These are phyloP conservation scores for Dryoscopus gambensis DNA, from an alignment of 2,113 vertebrate genomes.

Conservation along the genomic window DNA sequence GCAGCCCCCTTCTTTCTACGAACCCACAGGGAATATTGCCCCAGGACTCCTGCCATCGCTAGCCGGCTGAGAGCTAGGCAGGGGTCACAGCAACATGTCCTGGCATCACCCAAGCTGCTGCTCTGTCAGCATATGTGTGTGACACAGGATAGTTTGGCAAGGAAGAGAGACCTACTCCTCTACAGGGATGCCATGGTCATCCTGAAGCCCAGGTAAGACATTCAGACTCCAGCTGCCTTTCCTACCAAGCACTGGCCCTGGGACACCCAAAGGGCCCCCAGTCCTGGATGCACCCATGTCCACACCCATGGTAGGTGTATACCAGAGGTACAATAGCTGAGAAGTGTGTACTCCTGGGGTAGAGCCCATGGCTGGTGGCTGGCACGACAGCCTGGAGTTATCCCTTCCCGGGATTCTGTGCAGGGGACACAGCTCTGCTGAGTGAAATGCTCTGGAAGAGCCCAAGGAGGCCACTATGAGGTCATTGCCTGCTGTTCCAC, in stretches of 20 bases:
- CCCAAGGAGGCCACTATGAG: background rate
- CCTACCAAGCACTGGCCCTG: background rate
- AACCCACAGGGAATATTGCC: too few species aligned
- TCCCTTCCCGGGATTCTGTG: background rate
- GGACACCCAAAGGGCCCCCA: background rate
- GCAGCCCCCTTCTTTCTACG: too few species aligned
- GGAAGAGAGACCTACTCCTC: background rate
- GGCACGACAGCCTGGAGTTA: background rate
- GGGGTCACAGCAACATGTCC: too few species aligned
- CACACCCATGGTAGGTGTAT: too few species aligned
- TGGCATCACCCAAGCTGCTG: fast-evolving
- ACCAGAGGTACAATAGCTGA: background rate
- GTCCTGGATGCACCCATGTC: background rate
- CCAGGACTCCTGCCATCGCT: too few species aligned
- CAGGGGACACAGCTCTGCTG: fast-evolving
- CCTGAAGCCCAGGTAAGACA: background rate
- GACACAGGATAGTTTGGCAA: background rate
- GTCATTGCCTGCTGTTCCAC: background rate
- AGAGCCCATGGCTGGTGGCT: background rate
- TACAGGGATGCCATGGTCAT: background rate
- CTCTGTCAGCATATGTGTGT: fast-evolving
- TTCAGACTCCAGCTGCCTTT: background rate
- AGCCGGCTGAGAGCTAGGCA: too few species aligned
- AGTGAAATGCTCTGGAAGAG: background rate
- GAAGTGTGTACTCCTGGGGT: fast-evolving